These are phyloP conservation scores for Leistus spinibarbis DNA, from an alignment of 2,888 invertebrate species.

Conservation along the genomic window DNA sequence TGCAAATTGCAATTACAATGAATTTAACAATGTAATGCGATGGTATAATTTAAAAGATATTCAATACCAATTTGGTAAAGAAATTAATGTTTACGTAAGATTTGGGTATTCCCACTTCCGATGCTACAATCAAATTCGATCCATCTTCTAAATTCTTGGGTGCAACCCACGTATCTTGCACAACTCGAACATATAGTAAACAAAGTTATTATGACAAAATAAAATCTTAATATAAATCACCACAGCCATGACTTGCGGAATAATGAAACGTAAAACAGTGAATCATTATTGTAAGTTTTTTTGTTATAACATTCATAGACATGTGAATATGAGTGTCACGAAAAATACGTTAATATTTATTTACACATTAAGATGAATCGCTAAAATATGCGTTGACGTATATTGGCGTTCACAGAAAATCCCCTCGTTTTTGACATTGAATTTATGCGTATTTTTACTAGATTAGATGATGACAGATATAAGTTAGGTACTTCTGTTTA, in stretches of 20 bases:
- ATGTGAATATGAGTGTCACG: too few species aligned
- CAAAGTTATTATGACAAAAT: not conserved
- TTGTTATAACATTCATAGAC: not conserved
- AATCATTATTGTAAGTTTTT: not conserved
- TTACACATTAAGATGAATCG: not conserved
- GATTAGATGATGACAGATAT: not conserved
- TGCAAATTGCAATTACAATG: too few species aligned
- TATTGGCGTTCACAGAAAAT: not conserved
- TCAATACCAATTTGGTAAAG: too few species aligned
- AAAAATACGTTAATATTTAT: too few species aligned
- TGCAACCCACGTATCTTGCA: not conserved
- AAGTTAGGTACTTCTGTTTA: not conserved
- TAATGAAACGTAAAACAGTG: not conserved
- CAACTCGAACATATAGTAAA: not conserved
- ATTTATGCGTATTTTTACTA: not conserved
- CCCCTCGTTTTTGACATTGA: not conserved
- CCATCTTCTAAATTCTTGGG: not conserved
- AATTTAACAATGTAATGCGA: too few species aligned
- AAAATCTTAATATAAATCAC: not conserved
- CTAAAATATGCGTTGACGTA: not conserved
- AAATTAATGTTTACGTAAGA: too few species aligned
- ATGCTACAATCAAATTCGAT: not conserved
- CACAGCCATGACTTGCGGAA: not conserved
- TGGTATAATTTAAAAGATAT: too few species aligned
- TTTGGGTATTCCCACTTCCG: not conserved